phyloP scores from a whole-genome alignment of 2,797 vertebrate genomes.

The Sphenopsis melanotis region DNA sequence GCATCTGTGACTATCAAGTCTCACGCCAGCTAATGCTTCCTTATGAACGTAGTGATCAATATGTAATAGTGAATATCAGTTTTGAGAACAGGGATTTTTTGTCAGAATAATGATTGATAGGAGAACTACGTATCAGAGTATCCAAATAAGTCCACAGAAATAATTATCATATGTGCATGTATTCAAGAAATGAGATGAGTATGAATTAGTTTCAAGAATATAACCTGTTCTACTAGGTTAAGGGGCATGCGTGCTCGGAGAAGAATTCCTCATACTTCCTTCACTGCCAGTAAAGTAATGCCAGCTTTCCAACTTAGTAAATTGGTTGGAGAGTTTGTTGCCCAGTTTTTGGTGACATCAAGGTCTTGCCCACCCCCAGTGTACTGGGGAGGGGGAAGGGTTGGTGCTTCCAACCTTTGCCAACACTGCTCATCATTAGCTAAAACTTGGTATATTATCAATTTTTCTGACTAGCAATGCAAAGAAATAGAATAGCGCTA shows the following conservation, averaged over 20 bases:
- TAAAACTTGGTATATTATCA: not conserved
- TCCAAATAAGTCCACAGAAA: not conserved
- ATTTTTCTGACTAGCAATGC: not conserved
- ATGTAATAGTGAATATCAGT: not conserved
- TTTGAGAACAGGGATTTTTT: not conserved
- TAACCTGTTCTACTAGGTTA: not conserved
- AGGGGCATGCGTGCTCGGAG: fast-evolving
- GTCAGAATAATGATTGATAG: not conserved
- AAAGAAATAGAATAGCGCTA: not conserved
- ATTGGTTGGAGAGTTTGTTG: not conserved
- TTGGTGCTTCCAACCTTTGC: not conserved
- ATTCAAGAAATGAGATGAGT: not conserved
- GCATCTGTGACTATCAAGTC: not conserved
- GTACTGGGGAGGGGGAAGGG: not conserved
- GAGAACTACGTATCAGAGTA: not conserved
- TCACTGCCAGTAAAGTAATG: not conserved
- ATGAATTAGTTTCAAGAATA: not conserved
- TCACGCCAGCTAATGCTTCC: fast-evolving
- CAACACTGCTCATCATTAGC: not conserved
- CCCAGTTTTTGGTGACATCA: too few species aligned
- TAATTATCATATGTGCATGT: not conserved
- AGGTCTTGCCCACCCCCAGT: not conserved
- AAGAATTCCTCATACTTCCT: not conserved
- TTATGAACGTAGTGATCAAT: not conserved
- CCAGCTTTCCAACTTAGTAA: not conserved